Evolutionary conservation across 2,888 invertebrate species (phyloP), one percentile per base, ranked within the genome.

Genomic region (Sarcophaga rosellei): DNA sequence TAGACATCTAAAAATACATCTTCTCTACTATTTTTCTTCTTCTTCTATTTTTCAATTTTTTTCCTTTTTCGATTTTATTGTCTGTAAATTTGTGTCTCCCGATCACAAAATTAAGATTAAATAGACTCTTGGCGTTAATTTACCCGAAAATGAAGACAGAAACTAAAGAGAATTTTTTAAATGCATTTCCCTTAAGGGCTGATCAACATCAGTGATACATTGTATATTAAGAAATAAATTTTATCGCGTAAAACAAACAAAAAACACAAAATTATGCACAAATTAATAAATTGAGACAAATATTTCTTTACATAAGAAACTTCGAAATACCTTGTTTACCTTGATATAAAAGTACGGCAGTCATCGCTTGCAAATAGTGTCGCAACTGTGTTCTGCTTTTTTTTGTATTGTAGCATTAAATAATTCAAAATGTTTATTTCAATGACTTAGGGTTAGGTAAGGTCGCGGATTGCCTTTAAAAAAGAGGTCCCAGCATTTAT

Each of bases 1-100:
- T 62, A 83, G 86, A 77, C 77, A 83, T 86, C 83, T 82, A 74
- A 86, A 72, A 86, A 86, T 80, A 82, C 79, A 82, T 85, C 85
- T 76, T 80, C 73, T 82, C 66, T 23, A 6, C n/a, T 69, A n/a
- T 69, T 45, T 45, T 47, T 57, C 61, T 57, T 73, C 17, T 10
- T 61, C 10, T 63, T 65, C 0, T 25, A 0, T 25, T 25, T 57
- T 11, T n/a, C 6, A 20, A 12, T 44, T 17, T 66, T 73, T 80
- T 35, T 45, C 66, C 57, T 25, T 72, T 79, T 72, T 21, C 44
- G 65, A 45, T 76, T 45, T 68, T 63, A 61, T 77, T 73, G 85
- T 73, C 68, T 82, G 72, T 53, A 62, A 72, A 73, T 83, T 73
- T 86, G 76, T 86, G 77, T 77, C 61, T 73, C 69, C 69, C 73